Base-by-base conservation (phyloP, 1,140 invertebrate species). In the Sarcophaga bullata region DNA sequence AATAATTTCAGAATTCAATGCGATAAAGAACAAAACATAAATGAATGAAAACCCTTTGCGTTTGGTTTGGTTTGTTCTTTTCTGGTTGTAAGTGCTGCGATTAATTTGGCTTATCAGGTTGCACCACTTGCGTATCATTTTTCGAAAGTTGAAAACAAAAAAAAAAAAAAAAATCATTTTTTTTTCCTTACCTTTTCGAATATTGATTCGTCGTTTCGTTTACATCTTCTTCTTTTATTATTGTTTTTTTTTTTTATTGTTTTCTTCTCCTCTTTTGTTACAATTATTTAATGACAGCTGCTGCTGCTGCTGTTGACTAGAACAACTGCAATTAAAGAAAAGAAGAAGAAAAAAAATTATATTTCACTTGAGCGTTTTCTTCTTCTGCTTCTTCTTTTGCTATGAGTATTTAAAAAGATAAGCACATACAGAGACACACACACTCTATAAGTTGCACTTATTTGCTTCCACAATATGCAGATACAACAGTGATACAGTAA, bases 51-150 rank as follows among this genome's bases (percentile, higher is more conserved):
- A 6, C 73, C 73, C 73, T n/a, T 75, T 76, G 15, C n/a, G 5
- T 76, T 8, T 76, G 47, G 7, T 76, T 76, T 25, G 9, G 8
- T 19, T 78, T 78, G 13, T 62, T 0, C 5, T n/a, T 15, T 62
- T 19, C 15, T 9, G 9, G 19, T 68, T 68, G n/a, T 78, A 78
- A 78, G 75, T 78, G 75, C 75, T 78, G 17, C 75, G 75, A 78
- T 78, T 78, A 78, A 78, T 78, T 78, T 78, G 25, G 75, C 75
- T 78, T 78, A 78, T 78, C 75, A 78, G 48, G n/a, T 25, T 78
- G 75, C 75, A 78, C 48, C 75, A 78, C 75, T 78, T 78, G 75
- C 19, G 17, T 78, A 78, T 78, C 48, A 17, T 11, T 68, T 68
- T 58, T 25, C 25, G 1, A 37, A 68, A 68, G 62, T 68, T 68